A percentile compares a stretch with the other conserved stretches of the same genome.
These are phyloP conservation scores for Potorous gilbertii DNA, from an alignment of 2,797 vertebrate species.

Conservation along the genomic window DNA sequence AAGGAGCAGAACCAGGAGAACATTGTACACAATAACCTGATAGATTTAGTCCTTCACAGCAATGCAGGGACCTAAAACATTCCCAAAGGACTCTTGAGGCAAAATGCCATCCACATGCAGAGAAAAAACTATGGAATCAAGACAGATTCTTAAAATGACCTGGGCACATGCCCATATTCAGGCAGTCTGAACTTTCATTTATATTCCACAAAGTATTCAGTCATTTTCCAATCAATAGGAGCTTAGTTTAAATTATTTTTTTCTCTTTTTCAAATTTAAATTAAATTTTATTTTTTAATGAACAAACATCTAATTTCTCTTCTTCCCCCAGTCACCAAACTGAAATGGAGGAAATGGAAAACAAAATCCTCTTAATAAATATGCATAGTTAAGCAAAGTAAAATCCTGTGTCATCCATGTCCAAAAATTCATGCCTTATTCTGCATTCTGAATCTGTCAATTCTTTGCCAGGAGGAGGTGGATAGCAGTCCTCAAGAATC, in stretches of 20 bases:
- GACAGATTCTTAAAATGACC: background rate
- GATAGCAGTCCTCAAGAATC: background rate
- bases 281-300: background rate
- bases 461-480: background rate
- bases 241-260: background rate
- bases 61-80: too few relatives aligned
- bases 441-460: background rate
- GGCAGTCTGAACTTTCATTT: background rate
- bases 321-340: background rate
- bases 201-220: background rate
- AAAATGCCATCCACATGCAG: too few relatives aligned
- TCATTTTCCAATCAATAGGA: background rate
- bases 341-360: background rate
- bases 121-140: background rate
- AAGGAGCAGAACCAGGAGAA: too few relatives aligned
- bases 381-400: background rate
- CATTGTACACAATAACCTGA: too few relatives aligned
- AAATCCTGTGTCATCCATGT: background rate
- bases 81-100: too few relatives aligned
- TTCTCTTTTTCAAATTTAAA: background rate
- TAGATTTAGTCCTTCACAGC: too few relatives aligned
- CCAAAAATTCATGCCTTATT: background rate
- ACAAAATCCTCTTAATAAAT: background rate
- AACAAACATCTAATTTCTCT: background rate
- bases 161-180: background rate